These are phyloP conservation scores for Lapara coniferarum DNA, from an alignment of 2,888 invertebrate species.

Conservation along the genomic window DNA sequence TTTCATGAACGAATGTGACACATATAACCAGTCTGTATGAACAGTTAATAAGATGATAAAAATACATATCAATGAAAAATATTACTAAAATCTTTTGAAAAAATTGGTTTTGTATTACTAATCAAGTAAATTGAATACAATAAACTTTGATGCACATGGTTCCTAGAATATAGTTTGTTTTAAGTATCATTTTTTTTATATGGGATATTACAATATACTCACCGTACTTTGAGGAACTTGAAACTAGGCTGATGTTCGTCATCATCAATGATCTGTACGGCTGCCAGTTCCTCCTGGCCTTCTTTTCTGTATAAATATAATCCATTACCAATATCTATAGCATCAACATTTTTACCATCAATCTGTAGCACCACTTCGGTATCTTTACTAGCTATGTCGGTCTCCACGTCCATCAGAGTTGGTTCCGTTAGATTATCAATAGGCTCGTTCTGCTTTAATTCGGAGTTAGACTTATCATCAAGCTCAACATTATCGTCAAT, in stretches of 20 bases:
- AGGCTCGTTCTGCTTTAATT: constrained; percentile 48
- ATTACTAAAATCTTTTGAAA: neutral
- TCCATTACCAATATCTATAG: constrained; percentile 78
- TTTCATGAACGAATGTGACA: no score
- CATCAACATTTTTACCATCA: constrained; percentile 78
- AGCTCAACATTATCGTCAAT: constrained; percentile 76
- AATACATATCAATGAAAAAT: no score
- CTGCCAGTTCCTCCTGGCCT: constrained; percentile 73
- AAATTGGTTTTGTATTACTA: neutral
- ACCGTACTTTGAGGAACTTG: constrained; percentile 81
- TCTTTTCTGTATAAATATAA: constrained; percentile 75
- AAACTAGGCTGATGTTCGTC: constrained; percentile 68
- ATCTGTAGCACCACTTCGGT: constrained; percentile 76
- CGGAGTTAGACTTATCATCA: constrained; percentile 59
- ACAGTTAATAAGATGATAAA: neutral
- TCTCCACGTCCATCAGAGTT: constrained; percentile 50
- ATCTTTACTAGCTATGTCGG: constrained; percentile 63
- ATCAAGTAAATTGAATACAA: neutral
- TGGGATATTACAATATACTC: constrained; percentile 41
- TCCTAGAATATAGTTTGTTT: no score
- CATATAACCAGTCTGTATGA: no score
- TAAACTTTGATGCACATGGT: no score
- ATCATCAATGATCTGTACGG: constrained; percentile 73
- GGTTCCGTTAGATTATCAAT: constrained; percentile 47
- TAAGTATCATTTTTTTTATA: no score